Conservation (phyloP, 2,113 vertebrate genomes). For the Argyrosomus japonicus region DNA sequence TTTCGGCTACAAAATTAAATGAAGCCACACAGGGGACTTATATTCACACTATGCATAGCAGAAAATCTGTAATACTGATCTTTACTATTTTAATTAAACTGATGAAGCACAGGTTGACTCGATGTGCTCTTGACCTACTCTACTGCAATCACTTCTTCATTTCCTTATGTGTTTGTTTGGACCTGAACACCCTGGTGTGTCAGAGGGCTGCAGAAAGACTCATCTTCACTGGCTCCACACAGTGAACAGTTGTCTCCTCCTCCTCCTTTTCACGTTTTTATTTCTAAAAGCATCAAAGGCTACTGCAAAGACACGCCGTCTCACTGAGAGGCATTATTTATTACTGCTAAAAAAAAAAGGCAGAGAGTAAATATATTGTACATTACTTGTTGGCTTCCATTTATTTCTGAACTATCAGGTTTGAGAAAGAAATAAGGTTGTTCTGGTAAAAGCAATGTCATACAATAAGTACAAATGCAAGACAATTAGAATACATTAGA, state of each 20-base stretch:
- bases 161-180: slow-evolving; percentile 28
- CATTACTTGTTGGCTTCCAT: neutral
- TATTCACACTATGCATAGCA: slow-evolving; percentile 19
- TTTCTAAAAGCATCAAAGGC: slow-evolving; percentile 32
- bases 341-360: neutral
- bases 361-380: slow-evolving; percentile 8
- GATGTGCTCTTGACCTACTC: slow-evolving; percentile 9
- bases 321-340: slow-evolving; percentile 26
- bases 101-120: slow-evolving; percentile 32
- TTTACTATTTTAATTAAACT: slow-evolving; percentile 47
- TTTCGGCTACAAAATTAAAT: slow-evolving; percentile 55
- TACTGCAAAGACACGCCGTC: neutral
- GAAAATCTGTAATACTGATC: slow-evolving; percentile 22
- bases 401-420: neutral
- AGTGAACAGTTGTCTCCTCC: neutral
- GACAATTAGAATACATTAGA: too few species aligned
- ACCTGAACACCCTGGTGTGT: slow-evolving; percentile 12
- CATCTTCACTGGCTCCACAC: neutral
- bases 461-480: too few species aligned
- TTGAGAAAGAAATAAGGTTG: slow-evolving; percentile 3
- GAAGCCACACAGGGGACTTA: slow-evolving; percentile 15
- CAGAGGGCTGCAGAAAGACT: slow-evolving; percentile 23
- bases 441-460: slow-evolving; percentile 3
- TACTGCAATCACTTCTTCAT: slow-evolving; percentile 14
- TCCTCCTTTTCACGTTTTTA: slow-evolving; percentile 12